Percentiles rank a stretch among this genome's conserved stretches.
Conservation (phyloP, 2,888 invertebrate genomes). For the Rhorus exstirpatorius region DNA sequence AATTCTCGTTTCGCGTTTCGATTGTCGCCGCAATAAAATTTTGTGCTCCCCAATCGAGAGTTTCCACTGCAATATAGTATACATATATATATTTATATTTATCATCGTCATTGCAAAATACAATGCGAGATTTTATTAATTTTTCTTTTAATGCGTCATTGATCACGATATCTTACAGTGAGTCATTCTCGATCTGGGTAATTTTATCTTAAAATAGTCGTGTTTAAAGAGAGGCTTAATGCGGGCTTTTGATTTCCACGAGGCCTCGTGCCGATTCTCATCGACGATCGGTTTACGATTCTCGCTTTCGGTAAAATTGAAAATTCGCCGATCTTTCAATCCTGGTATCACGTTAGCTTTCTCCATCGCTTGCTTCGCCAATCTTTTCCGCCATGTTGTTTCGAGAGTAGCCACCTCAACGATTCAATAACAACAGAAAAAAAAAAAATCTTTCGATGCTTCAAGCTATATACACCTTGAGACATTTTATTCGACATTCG, state of each 20-base stretch:
- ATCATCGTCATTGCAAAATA: background rate
- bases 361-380: slow-evolving; percentile 71
- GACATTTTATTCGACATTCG: no score
- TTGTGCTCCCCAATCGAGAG: slow-evolving; percentile 79
- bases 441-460: background rate
- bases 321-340: slow-evolving; percentile 64
- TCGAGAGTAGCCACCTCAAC: slow-evolving; percentile 59
- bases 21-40: slow-evolving; percentile 72
- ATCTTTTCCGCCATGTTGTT: slow-evolving; percentile 69
- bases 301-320: slow-evolving; percentile 63
- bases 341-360: slow-evolving; percentile 66
- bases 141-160: background rate
- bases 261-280: slow-evolving; percentile 18
- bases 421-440: background rate
- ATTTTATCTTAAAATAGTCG: slow-evolving; percentile 15
- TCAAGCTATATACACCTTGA: no score
- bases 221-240: slow-evolving; percentile 61
- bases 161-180: slow-evolving; percentile 7
- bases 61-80: slow-evolving; percentile 32
- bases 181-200: background rate
- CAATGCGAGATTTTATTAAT: no score
- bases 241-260: slow-evolving; percentile 62
- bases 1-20: background rate
- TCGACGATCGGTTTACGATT: slow-evolving; percentile 3
- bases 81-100: no score